Conservation (phyloP, 2,888 invertebrate species). For the Oscheius sp. region DNA sequence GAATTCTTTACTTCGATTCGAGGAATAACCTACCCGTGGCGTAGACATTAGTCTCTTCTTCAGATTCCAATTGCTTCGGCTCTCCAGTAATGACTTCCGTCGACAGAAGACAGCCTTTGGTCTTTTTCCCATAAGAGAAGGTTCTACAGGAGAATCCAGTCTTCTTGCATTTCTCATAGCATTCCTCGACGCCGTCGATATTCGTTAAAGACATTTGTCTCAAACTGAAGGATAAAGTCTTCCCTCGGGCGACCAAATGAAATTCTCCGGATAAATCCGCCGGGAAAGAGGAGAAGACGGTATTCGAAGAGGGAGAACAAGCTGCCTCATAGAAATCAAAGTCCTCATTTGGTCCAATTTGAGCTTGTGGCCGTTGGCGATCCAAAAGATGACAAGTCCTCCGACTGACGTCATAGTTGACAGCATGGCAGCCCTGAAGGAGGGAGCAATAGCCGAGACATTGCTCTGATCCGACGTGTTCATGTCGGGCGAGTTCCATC, state of each 20-base stretch:
- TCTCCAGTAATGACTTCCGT: slow-evolving; percentile 16
- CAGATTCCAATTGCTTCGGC: slow-evolving; percentile 5
- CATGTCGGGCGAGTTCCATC: background rate
- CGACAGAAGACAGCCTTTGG: slow-evolving; percentile 43
- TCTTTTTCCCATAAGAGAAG: slow-evolving; percentile 37
- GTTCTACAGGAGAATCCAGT: slow-evolving; percentile 37
- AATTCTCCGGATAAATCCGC: background rate
- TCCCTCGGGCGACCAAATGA: slow-evolving; percentile 2
- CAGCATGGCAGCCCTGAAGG: slow-evolving; percentile 44
- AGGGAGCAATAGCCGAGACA: slow-evolving; percentile 56
- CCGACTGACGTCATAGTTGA: slow-evolving; percentile 54
- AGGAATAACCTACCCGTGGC: background rate
- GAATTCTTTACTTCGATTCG: background rate
- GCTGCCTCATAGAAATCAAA: slow-evolving; percentile 55
- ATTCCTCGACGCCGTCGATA: background rate
- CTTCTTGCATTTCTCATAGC: slow-evolving; percentile 27
- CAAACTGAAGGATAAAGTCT: background rate
- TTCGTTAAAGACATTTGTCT: background rate
- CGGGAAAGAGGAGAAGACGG: background rate
- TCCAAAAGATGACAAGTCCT: slow-evolving; percentile 36
- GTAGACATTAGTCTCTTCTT: background rate
- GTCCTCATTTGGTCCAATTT: slow-evolving; percentile 43
- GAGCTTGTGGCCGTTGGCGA: slow-evolving; percentile 25
- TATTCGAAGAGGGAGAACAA: slow-evolving; percentile 1
- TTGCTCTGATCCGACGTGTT: slow-evolving; percentile 12